Evolutionary conservation across 1,140 invertebrate species (phyloP), one percentile per base, ranked within the genome.

Genomic region (Leptinotarsa defecta): DNA sequence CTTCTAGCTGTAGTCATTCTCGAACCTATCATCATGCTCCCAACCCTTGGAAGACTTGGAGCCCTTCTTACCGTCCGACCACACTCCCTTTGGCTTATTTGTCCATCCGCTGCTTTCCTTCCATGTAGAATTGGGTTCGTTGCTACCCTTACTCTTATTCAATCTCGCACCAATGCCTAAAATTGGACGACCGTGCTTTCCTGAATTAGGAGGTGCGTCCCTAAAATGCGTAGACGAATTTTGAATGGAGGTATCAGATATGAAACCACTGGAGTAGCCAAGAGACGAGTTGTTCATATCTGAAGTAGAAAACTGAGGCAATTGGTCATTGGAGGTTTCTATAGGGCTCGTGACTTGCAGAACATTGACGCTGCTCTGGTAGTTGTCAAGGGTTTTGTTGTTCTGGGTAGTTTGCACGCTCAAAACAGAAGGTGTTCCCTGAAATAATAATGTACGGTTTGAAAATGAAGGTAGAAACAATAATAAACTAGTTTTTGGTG

Each of bases 21-120:
- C 82, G 68, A 82, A 82, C 48, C 82, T 72, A 62, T 83, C 82
- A 77, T 83, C 82, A 71, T 83, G 82, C 71, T 83, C 79, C 81
- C 81, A 83, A 48, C 81, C 78, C 71, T 83, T 83, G n/a, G 69
- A 74, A 11, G 77, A 52, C 20, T 73, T 73, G 1, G 71, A n/a
- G 62, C 79, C 78, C 20, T 77, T 80, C 22, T 74, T 76, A 17
- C 67, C 67, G 49, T 76, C 61, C 6, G 74, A 75, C n/a, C 64
- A 61, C 3, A 20, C 48, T 15, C 49, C 52, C 67, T 80, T 78
- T 22, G 76, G 68, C 61, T 78, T 77, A 13, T 61, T 71, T 24
- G 68, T 72, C 64, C 74, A 73, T 65, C 57, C 67, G 43, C 76
- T 76, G 43, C 19, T 19, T 22, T 79, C 78, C 62, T 72, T 77